These are phyloP conservation scores for Xiphorhynchus erythropygius DNA, from an alignment of 2,797 vertebrate species.

Conservation along the genomic window DNA sequence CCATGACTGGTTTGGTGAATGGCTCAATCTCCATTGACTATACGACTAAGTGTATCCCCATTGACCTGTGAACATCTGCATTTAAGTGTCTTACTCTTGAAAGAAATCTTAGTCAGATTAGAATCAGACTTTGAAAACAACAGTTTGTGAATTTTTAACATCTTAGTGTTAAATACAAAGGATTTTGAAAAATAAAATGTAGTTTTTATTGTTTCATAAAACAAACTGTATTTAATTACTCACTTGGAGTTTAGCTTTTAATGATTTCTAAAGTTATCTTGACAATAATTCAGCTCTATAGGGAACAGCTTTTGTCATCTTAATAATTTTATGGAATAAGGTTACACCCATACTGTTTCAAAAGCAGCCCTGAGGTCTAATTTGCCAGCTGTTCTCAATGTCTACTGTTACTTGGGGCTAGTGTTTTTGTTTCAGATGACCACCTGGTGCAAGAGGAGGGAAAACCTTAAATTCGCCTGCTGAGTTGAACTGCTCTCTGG, in stretches of 20 bases:
- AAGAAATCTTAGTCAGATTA: neutral
- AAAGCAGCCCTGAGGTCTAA: neutral
- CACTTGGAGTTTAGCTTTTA: neutral
- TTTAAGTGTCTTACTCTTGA: neutral
- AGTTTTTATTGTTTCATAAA: neutral
- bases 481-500: neutral
- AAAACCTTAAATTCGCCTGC: neutral
- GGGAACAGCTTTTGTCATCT: neutral
- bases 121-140: neutral
- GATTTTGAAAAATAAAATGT: neutral
- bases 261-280: neutral
- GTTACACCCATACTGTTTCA: neutral
- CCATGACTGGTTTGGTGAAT: neutral
- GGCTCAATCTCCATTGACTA: neutral
- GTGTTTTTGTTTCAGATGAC: neutral
- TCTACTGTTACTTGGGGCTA: neutral
- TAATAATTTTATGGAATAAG: neutral
- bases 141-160: neutral
- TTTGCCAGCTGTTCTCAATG: conserved; percentile 36
- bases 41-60: neutral
- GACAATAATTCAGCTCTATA: neutral
- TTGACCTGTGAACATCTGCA: neutral
- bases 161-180: neutral
- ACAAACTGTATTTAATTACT: neutral
- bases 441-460: neutral